Percentiles rank a stretch among this genome's conserved stretches.
Conservation (phyloP, 2,888 invertebrate genomes). For the Drosophila engyochracea region DNA sequence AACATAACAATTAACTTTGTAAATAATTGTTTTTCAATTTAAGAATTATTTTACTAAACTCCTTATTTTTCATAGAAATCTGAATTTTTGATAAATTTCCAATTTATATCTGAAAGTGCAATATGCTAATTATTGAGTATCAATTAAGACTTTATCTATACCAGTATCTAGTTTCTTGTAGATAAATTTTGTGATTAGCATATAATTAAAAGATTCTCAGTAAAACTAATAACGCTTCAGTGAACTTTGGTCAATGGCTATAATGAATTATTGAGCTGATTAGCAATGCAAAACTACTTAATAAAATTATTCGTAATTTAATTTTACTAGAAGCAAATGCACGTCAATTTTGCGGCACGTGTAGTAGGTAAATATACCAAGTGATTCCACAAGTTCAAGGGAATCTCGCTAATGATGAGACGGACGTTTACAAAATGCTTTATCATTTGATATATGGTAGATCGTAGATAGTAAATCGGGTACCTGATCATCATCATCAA, state of each 20-base stretch:
- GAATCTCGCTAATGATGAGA: slow-evolving; percentile 8
- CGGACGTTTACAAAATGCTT: slow-evolving; percentile 38
- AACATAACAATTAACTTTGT: not conserved
- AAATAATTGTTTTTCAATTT: not conserved
- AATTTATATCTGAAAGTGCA: not conserved
- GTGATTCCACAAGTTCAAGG: slow-evolving; percentile 13
- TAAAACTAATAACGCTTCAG: slow-evolving; percentile 2
- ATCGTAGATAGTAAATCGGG: not conserved
- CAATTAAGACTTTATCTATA: not conserved
- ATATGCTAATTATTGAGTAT: not conserved
- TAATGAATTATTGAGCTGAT: slow-evolving; percentile 22
- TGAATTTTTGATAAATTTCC: not conserved
- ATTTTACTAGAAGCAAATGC: slow-evolving; percentile 8
- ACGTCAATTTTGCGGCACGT: slow-evolving; percentile 1
- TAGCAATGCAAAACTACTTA: slow-evolving; percentile 24
- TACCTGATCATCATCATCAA: slow-evolving; percentile 68
- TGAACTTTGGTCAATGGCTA: not conserved
- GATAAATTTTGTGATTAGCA: slow-evolving; percentile 21
- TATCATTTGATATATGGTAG: slow-evolving; percentile 6
- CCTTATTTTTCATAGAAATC: not conserved
- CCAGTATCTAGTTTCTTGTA: slow-evolving; percentile 13
- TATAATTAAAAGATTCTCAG: not conserved
- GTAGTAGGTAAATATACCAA: not conserved
- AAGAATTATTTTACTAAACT: not conserved
- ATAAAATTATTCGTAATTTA: slow-evolving; percentile 17